Evolutionary conservation across 2,113 vertebrate species (phyloP).

Genomic region (Aleadryas rufinucha): DNA sequence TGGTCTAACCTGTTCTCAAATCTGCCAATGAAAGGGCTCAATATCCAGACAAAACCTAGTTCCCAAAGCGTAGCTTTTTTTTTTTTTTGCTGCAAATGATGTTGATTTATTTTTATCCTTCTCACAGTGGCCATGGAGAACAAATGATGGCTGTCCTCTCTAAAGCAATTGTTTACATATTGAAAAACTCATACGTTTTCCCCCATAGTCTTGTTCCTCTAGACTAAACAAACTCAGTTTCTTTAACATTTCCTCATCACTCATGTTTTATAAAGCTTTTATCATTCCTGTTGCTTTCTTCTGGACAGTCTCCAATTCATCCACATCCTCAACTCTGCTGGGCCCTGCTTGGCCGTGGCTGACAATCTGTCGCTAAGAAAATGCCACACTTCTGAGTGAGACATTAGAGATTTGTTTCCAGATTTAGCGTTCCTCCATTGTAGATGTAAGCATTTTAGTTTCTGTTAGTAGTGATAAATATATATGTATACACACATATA

Average conservation of each 20-base stretch:
- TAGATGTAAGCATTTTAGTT: not conserved
- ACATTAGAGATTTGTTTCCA: not conserved
- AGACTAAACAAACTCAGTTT: constrained; percentile 65
- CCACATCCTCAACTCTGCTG: not conserved
- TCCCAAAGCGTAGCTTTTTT: not conserved
- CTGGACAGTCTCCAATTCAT: constrained; percentile 38
- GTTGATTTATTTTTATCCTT: not conserved
- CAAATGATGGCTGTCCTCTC: not conserved
- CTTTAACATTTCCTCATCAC: constrained; percentile 50
- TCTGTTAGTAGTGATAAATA: not conserved
- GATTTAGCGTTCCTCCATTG: not conserved
- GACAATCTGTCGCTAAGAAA: not conserved
- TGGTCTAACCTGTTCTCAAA: not conserved
- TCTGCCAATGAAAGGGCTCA: not conserved
- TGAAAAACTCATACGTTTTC: not conserved
- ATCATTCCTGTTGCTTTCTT: constrained; percentile 18
- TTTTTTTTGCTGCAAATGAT: not conserved
- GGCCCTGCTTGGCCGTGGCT: not conserved
- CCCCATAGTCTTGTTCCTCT: constrained; percentile 10
- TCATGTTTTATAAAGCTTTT: constrained; percentile 44
- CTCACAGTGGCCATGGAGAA: not conserved
- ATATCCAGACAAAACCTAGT: not conserved
- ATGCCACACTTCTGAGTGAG: not conserved
- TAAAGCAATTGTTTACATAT: constrained; percentile 20
- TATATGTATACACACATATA: not conserved